Base-by-base conservation (phyloP, 2,888 invertebrate species). In the Lasius platythorax region DNA sequence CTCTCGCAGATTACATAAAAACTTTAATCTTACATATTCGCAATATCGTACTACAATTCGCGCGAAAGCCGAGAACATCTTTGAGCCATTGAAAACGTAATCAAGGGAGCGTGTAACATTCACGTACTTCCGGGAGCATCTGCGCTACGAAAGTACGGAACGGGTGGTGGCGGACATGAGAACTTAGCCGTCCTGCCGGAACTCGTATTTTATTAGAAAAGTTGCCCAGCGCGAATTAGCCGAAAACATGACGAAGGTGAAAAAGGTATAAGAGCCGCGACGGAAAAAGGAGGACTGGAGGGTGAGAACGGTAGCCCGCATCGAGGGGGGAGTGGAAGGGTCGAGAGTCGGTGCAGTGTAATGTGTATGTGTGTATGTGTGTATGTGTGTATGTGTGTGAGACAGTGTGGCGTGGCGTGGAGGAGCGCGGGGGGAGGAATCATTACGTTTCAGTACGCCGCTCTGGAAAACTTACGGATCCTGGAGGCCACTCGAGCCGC, bases 151-250 rank as follows among this genome's bases (percentile, higher is more conserved):
- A 82, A 66, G 63, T 63, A 37, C 50, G 63, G 40, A 33, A 30
- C 23, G 58, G 23, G 67, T 23, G 33, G 56, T 40, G 37, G 50
- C 64, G 73, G 53, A 75, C 61, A 74, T 76, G 68, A 88, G 81
- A 87, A 88, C 86, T 88, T 86, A 70, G 61, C 81, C 72, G 63
- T 78, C 79, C 67, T 58, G 88, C 85, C 91, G 87, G 23, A 90
- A 86, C 87, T 89, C 90, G 87, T 92, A 90, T 92, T 92, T 93
- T 91, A 93, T 92, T 91, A 92, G 92, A 84, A 92, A 92, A 92
- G 91, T 92, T 92, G 85, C 87, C 86, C 87, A 83, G 79, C 79
- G 90, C 79, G 90, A 91, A 91, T 91, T 90, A 91, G 91, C 88
- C 90, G 86, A 85, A 87, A 90, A 87, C 90, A 88, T 79, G 84